Conservation (phyloP, 2,888 invertebrate genomes). For the Cheilosia impressa region DNA sequence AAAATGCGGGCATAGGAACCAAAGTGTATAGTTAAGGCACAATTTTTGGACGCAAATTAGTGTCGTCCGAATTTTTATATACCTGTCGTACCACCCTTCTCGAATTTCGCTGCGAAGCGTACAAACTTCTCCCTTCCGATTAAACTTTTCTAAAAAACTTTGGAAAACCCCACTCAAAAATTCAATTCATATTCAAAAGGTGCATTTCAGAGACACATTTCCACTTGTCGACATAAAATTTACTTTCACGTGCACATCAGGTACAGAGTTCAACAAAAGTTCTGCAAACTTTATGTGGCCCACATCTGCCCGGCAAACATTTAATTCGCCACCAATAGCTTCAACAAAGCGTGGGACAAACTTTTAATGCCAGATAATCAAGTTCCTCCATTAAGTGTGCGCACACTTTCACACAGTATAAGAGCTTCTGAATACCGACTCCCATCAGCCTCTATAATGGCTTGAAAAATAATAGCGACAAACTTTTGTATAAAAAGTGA, state of each 20-base stretch:
- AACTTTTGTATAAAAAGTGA: conserved; percentile 6
- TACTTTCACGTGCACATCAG: background rate
- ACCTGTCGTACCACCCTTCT: no score
- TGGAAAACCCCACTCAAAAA: background rate
- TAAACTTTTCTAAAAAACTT: background rate
- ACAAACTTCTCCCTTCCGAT: background rate
- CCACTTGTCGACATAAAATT: background rate
- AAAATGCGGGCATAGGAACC: no score
- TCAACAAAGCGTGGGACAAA: background rate
- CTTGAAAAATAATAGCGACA: conserved; percentile 8
- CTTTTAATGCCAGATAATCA: conserved; percentile 22
- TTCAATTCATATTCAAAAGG: background rate
- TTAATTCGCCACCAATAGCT: conserved; percentile 1
- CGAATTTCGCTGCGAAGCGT: no score
- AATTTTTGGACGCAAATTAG: no score
- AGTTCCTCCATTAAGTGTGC: conserved; percentile 4
- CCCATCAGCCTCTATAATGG: background rate
- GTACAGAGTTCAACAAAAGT: background rate
- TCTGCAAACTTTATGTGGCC: background rate
- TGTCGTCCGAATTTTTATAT: no score
- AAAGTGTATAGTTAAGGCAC: no score
- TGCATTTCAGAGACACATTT: background rate
- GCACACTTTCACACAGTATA: background rate
- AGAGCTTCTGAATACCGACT: background rate
- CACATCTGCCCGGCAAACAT: background rate